Evolutionary conservation across 2,113 vertebrate genomes (phyloP), one percentile per base, ranked within the genome.

Genomic region (Eubucco bourcierii): DNA sequence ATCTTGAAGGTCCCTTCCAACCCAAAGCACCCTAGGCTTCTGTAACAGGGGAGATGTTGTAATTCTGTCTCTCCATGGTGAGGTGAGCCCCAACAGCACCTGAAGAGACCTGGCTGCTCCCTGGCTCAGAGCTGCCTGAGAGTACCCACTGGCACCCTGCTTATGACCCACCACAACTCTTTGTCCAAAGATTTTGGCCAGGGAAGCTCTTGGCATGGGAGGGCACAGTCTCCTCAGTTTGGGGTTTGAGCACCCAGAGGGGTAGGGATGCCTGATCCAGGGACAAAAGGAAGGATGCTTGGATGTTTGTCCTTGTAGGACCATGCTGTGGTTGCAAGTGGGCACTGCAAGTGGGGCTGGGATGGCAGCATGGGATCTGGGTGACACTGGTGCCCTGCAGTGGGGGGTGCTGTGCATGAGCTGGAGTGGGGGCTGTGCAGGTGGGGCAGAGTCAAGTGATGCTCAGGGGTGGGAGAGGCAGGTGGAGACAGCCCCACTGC

Each of bases 391-490:
- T 46, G 29, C 7, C 25, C 37, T 28, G 44, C 37, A 9, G 29
- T 7, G 41, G 55, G 33, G 28, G 25, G 17, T 64, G 23, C 23
- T 4, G 1, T 44, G 37, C 39, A 5, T 2, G 12, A 55, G 15
- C 20, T 2, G 2, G 59, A 8, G 21, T 1, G 28, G 44, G 16
- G 0, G 13, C 14, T 56, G 47, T 75, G 70, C 33, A 34, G 34
- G 37, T 29, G 6, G 12, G 15, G 39, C 28, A 12, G 17, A 19
- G 39, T 11, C 0, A 0, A 50, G 33, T 9, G 33, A 25, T 55
- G 29, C 7, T 73, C 3, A 4, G 28, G 41, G 33, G 14, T 25
- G 53, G 15, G 13, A 59, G 41, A 33, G 13, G 59, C 47, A 68
- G 37, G 37, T 21, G 28, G 52, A 81, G 28, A 21, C 29, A 85